These are phyloP conservation scores for Cydia amplana DNA, from an alignment of 1,140 invertebrate genomes.

Conservation along the genomic window DNA sequence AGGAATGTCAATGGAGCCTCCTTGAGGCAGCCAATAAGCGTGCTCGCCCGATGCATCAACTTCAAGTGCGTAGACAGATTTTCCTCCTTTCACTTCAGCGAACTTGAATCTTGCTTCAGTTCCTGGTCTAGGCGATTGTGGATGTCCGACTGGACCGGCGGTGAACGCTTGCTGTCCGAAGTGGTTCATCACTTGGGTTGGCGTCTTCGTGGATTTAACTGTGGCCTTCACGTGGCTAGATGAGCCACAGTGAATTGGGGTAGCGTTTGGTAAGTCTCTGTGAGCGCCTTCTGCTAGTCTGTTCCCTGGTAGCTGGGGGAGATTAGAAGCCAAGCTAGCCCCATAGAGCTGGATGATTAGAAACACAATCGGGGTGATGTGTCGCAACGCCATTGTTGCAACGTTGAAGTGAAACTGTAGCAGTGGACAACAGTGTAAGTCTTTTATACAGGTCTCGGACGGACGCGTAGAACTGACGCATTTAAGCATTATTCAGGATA, in stretches of 20 bases:
- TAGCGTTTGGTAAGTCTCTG: background rate
- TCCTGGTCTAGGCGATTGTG: background rate
- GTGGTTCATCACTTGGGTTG: background rate
- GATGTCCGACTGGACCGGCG: background rate
- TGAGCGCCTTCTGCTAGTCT: background rate
- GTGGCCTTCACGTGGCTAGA: background rate
- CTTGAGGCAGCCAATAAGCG: background rate
- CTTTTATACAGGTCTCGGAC: background rate
- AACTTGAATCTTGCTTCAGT: background rate
- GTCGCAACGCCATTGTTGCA: background rate
- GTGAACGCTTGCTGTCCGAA: background rate
- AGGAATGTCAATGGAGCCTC: slow-evolving; percentile 1
- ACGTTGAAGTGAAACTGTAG: background rate
- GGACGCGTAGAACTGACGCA: background rate
- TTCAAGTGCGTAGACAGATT: background rate
- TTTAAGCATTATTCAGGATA: background rate
- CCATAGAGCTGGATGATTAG: background rate
- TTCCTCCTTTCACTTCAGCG: background rate
- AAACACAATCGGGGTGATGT: background rate
- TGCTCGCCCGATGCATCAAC: background rate
- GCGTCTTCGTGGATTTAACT: background rate
- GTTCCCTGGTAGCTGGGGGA: background rate
- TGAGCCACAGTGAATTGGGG: background rate
- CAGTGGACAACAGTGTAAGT: background rate
- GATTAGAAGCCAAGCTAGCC: background rate